These are phyloP conservation scores for Tinamus guttatus DNA, from an alignment of 2,113 vertebrate genomes.

Conservation along the genomic window DNA sequence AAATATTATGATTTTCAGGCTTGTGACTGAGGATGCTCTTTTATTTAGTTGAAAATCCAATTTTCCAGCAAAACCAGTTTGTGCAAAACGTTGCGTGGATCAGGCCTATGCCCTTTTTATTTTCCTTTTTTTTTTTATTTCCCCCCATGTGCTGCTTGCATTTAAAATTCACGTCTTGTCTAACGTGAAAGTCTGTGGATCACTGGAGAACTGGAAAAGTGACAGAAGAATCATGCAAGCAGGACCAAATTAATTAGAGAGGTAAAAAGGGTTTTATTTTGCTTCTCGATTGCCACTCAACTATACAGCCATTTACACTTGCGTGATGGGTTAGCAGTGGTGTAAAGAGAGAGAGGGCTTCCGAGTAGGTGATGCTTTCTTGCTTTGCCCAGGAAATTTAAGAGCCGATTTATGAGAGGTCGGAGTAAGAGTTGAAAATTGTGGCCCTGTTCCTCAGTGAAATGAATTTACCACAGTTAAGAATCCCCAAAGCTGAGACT, in stretches of 20 bases:
- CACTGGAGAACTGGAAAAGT: not conserved
- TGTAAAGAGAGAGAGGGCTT: not conserved
- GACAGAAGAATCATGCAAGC: not conserved
- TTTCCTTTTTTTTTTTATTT: not conserved
- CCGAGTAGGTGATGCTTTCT: not conserved
- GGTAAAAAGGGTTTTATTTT: conserved; percentile 15
- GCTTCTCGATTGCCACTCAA: not conserved
- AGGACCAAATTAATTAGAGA: conserved; percentile 6
- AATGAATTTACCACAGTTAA: not conserved
- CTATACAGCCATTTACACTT: not conserved
- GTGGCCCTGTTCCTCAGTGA: not conserved
- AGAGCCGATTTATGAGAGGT: not conserved
- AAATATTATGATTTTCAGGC: not conserved
- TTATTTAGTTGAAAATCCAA: not conserved
- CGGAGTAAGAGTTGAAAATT: not conserved
- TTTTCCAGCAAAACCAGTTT: not conserved
- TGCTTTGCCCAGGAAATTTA: not conserved
- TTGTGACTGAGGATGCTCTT: not conserved
- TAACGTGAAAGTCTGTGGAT: not conserved
- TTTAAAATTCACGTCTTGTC: conserved; percentile 17
- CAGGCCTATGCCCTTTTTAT: not conserved
- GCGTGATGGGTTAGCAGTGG: not conserved
- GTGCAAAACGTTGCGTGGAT: not conserved
- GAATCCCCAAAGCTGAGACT: not conserved
- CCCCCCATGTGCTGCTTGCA: not conserved